Conservation (phyloP, 1,140 invertebrate genomes). For the Listronotus bonariensis region DNA sequence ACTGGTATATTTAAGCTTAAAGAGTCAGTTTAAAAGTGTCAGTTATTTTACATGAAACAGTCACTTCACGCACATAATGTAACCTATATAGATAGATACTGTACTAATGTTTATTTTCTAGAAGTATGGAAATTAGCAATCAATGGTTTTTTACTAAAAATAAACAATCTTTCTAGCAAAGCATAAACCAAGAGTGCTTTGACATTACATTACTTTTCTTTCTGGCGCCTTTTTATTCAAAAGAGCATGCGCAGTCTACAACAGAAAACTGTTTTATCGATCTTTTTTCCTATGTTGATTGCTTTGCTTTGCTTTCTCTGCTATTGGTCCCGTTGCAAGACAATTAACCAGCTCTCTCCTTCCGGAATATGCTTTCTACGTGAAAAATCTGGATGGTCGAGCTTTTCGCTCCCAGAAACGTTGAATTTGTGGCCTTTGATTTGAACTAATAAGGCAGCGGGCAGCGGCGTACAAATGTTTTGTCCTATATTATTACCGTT, state of each 20-base stretch:
- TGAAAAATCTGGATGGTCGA: too few relatives aligned
- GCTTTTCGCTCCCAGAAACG: too few relatives aligned
- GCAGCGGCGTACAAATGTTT: too few relatives aligned
- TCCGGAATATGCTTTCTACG: too few relatives aligned
- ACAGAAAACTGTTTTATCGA: conserved; percentile 1
- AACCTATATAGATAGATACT: neutral
- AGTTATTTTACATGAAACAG: neutral
- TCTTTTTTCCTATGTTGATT: too few relatives aligned
- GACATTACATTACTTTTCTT: conserved; percentile 14
- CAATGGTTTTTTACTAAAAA: neutral
- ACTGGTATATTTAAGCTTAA: neutral
- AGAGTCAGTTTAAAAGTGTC: neutral
- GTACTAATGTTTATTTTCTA: too few relatives aligned
- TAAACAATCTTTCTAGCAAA: conserved; percentile 1
- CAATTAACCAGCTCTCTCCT: too few relatives aligned
- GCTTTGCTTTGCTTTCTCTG: too few relatives aligned
- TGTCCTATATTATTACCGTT: too few relatives aligned
- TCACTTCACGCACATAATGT: neutral
- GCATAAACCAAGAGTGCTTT: conserved; percentile 1
- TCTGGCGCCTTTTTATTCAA: conserved; percentile 17
- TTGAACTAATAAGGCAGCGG: too few relatives aligned
- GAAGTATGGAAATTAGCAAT: neutral
- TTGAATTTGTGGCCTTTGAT: too few relatives aligned
- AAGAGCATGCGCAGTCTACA: conserved; percentile 6
- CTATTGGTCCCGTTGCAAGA: too few relatives aligned